Evolutionary conservation across 2,797 vertebrate genomes (phyloP).

Genomic region (Micropoecilia bifurca): DNA sequence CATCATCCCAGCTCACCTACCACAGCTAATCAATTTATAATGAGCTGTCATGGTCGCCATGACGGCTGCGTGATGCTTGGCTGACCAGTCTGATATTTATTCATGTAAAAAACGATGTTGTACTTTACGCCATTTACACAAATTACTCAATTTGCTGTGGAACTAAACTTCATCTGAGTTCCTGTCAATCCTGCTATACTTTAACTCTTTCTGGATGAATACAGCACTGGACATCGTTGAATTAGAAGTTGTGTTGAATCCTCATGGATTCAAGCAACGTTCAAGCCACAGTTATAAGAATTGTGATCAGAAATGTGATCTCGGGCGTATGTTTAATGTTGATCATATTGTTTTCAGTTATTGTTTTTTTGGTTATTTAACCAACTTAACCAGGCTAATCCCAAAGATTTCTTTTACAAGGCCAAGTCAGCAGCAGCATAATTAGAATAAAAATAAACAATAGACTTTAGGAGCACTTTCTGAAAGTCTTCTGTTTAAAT

Average conservation of each 20-base stretch:
- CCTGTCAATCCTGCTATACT: slow-evolving; percentile 61
- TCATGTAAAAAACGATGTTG: slow-evolving; percentile 68
- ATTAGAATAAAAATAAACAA: not conserved
- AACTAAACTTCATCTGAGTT: slow-evolving; percentile 72
- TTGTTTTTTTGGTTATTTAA: not conserved
- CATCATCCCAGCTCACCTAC: slow-evolving; percentile 20
- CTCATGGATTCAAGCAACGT: not conserved
- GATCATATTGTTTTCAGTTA: slow-evolving; percentile 16
- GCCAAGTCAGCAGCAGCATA: not conserved
- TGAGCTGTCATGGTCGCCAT: slow-evolving; percentile 60
- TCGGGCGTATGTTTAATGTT: slow-evolving; percentile 35
- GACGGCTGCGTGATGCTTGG: slow-evolving; percentile 54
- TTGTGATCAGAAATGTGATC: not conserved
- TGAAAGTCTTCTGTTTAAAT: slow-evolving; percentile 31
- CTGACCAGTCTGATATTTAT: slow-evolving; percentile 73
- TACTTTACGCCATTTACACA: slow-evolving; percentile 66
- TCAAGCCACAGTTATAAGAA: not conserved
- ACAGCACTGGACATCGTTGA: slow-evolving; percentile 3
- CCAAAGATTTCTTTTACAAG: not conserved
- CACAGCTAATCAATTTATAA: slow-evolving; percentile 70
- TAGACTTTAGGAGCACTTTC: not conserved
- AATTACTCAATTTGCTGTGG: slow-evolving; percentile 75
- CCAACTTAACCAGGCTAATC: not conserved
- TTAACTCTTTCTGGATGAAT: slow-evolving; percentile 14
- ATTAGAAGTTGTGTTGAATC: slow-evolving; percentile 11